These are phyloP conservation scores for Halictus ligatus DNA, from an alignment of 2,888 invertebrate species.

Conservation along the genomic window DNA sequence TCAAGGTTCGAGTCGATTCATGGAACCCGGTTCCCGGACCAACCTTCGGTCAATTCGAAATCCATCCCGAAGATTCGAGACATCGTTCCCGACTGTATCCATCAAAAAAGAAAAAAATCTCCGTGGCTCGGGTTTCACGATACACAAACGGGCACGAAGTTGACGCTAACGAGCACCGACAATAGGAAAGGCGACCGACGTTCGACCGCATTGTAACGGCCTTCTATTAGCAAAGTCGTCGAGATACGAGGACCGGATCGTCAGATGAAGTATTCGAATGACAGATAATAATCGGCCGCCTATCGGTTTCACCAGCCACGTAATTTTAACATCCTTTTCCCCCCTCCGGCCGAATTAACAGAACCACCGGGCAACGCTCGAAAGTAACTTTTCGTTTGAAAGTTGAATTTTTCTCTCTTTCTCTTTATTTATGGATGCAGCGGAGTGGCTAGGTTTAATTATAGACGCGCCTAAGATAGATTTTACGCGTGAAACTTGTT, in stretches of 20 bases:
- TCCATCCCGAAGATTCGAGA: conserved; percentile 53
- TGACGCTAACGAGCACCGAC: conserved; percentile 65
- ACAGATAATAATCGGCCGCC: conserved; percentile 53
- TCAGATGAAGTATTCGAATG: conserved; percentile 49
- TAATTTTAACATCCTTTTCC: conserved; percentile 14
- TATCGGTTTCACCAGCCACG: conserved; percentile 28
- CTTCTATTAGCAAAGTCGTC: conserved; percentile 63
- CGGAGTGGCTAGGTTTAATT: neutral
- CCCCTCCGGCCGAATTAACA: neutral
- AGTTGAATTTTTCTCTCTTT: neutral
- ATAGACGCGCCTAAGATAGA: neutral
- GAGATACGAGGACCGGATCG: conserved; percentile 49
- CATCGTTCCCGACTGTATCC: conserved; percentile 50
- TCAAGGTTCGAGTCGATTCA: conserved; percentile 32
- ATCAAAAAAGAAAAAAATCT: conserved; percentile 27
- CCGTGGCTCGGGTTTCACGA: conserved; percentile 58
- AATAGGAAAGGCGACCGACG: conserved; percentile 63
- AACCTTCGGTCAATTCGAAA: conserved; percentile 46
- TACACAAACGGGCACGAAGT: conserved; percentile 35
- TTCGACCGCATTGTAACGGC: conserved; percentile 57
- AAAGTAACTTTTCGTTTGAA: neutral
- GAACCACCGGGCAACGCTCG: neutral
- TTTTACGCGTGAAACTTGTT: conserved; percentile 23
- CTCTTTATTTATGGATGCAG: conserved; percentile 2
- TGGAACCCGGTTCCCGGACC: conserved; percentile 23